phyloP scores from a whole-genome alignment of 2,888 invertebrate genomes.

The Sinodicranocentrus sp. region DNA sequence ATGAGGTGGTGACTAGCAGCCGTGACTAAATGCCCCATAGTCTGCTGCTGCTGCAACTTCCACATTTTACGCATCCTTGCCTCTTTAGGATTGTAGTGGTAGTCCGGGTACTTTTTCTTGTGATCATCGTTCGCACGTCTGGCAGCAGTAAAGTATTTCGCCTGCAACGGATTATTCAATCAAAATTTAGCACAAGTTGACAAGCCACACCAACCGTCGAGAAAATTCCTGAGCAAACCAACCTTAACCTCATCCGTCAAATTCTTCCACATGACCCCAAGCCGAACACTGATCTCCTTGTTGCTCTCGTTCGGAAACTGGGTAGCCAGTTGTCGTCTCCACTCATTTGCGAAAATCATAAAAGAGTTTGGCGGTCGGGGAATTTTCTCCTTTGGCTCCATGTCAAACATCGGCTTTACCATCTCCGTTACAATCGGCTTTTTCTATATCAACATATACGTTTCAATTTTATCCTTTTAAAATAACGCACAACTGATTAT shows the following conservation, averaged over 20 bases:
- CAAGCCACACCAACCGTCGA: not conserved
- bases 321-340: constrained; percentile 81
- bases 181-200: too few species aligned
- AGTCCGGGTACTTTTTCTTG: constrained; percentile 83
- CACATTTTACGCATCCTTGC: constrained; percentile 81
- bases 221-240: not conserved
- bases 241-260: constrained; percentile 81
- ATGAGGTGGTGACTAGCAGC: constrained; percentile 42
- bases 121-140: constrained; percentile 82
- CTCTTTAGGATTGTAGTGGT: constrained; percentile 84
- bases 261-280: constrained; percentile 82
- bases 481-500: too few species aligned
- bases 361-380: constrained; percentile 84
- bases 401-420: constrained; percentile 45
- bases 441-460: too few species aligned
- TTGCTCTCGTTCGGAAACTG: constrained; percentile 82
- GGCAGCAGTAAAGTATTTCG: constrained; percentile 81
- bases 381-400: constrained; percentile 78
- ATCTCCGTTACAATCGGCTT: not conserved
- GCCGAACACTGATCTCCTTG: constrained; percentile 82
- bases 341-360: constrained; percentile 83
- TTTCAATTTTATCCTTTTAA: too few species aligned
- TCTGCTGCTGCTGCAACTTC: constrained; percentile 74
- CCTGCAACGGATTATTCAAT: constrained; percentile 73
- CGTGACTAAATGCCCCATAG: constrained; percentile 42